phyloP scores from a whole-genome alignment of 2,113 vertebrate genomes.

The Rhinolophus ferrumequinum region DNA sequence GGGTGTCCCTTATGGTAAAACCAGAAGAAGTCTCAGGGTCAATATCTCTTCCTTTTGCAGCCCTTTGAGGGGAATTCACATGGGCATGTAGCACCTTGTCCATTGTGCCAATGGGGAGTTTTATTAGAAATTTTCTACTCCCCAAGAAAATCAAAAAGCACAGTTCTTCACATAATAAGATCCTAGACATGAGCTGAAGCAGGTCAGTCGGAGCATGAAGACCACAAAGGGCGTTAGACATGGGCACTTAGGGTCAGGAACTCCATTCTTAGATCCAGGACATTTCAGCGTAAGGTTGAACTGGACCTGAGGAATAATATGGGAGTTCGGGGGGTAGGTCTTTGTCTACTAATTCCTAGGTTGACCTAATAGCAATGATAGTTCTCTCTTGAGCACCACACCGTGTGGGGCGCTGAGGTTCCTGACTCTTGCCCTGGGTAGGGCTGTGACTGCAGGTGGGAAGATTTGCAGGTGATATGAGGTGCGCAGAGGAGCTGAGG shows the following conservation, averaged over 20 bases:
- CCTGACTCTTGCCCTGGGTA: fast-evolving
- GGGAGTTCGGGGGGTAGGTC: background rate
- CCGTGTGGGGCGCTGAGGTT: fast-evolving
- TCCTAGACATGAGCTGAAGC: background rate
- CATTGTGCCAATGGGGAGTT: background rate
- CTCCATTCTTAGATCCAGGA: background rate
- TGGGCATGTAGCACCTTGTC: background rate
- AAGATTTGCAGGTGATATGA: background rate
- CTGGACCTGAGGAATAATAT: background rate
- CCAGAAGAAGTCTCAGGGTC: background rate
- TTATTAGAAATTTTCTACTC: background rate
- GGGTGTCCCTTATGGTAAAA: background rate
- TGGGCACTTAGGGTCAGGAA: background rate
- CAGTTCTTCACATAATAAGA: background rate
- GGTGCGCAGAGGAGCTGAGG: fast-evolving
- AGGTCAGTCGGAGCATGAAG: background rate
- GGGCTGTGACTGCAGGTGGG: fast-evolving
- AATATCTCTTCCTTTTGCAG: background rate
- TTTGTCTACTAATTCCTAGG: background rate
- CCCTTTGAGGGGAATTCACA: background rate
- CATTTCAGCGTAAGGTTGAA: fast-evolving
- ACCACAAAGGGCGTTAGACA: background rate
- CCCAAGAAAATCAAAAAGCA: background rate
- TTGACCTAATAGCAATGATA: background rate
- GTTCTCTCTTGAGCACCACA: background rate